Evolutionary conservation across 2,888 invertebrate genomes (phyloP).

Genomic region (Ormyrus pomaceus): DNA sequence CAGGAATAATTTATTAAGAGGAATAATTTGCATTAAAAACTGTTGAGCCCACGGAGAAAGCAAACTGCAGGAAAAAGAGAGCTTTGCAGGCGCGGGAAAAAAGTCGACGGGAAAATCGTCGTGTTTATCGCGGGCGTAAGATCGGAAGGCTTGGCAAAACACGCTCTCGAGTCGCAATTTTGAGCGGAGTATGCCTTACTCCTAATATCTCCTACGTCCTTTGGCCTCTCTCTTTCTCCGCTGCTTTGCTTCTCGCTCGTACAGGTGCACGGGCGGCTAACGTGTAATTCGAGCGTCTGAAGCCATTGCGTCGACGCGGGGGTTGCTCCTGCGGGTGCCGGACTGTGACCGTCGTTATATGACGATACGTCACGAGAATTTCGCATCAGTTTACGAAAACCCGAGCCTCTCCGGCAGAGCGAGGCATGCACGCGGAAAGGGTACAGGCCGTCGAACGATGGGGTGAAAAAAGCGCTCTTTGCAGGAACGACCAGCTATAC

Average conservation of each 20-base stretch:
- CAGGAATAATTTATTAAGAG: no score
- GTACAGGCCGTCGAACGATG: no score
- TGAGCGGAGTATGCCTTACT: neutral
- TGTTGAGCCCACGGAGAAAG: neutral
- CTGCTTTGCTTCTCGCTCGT: neutral
- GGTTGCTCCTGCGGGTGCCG: conserved; percentile 4
- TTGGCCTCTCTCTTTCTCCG: neutral
- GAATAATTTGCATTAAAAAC: conserved; percentile 41
- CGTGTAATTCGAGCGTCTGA: conserved; percentile 61
- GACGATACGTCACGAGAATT: conserved; percentile 63
- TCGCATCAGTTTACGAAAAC: conserved; percentile 59
- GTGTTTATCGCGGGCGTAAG: conserved; percentile 33
- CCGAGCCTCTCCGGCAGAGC: neutral
- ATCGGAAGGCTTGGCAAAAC: conserved; percentile 36
- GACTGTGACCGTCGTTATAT: conserved; percentile 19
- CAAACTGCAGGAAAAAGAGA: neutral
- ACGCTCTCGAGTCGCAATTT: conserved; percentile 37
- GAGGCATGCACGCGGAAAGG: neutral
- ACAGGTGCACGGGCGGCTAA: neutral
- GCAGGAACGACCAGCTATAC: neutral
- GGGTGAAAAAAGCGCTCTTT: conserved; percentile 12
- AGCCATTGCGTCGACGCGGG: conserved; percentile 39
- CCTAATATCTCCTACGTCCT: conserved; percentile 26
- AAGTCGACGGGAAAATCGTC: conserved; percentile 23
- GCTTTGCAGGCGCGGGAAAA: neutral